A percentile compares a stretch with the other conserved stretches of the same genome.
These are phyloP conservation scores for Pheosia gnoma DNA, from an alignment of 2,888 invertebrate genomes.

Conservation along the genomic window DNA sequence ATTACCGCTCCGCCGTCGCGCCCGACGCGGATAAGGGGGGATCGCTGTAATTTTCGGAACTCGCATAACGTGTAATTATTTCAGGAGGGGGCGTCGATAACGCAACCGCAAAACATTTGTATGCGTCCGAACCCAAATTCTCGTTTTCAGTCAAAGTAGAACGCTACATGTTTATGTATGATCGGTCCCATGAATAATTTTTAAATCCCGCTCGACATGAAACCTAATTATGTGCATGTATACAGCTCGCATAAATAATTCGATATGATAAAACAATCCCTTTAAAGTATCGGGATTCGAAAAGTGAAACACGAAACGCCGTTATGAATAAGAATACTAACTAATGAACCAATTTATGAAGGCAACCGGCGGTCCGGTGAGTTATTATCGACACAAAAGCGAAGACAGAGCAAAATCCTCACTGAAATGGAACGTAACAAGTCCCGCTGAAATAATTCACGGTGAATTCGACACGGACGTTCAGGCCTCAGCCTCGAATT, in stretches of 20 bases:
- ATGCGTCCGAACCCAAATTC: constrained; percentile 53
- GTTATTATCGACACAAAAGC: constrained; percentile 67
- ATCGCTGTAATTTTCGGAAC: constrained; percentile 77
- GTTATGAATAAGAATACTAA: constrained; percentile 57
- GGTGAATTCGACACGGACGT: constrained; percentile 71
- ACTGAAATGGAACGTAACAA: constrained; percentile 70
- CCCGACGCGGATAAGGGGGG: constrained; percentile 55
- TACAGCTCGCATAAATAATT: constrained; percentile 1
- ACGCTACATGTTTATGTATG: constrained; percentile 36
- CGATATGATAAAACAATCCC: background rate
- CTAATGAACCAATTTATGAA: constrained; percentile 71
- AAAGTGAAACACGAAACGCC: constrained; percentile 38
- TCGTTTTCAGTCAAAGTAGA: constrained; percentile 32
- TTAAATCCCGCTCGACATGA: constrained; percentile 28
- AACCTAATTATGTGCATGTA: constrained; percentile 28
- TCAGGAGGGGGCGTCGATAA: constrained; percentile 74
- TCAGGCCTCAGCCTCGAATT: too few relatives aligned
- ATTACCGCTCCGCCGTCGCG: constrained; percentile 63
- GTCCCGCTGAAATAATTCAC: constrained; percentile 75
- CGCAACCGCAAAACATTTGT: constrained; percentile 69
- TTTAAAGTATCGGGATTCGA: constrained; percentile 26
- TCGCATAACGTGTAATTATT: constrained; percentile 80
- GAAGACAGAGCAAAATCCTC: constrained; percentile 61
- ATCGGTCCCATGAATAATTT: constrained; percentile 28
- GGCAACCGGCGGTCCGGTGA: constrained; percentile 59